Conservation (phyloP, 2,797 vertebrate species). For the Rhinella marina region DNA sequence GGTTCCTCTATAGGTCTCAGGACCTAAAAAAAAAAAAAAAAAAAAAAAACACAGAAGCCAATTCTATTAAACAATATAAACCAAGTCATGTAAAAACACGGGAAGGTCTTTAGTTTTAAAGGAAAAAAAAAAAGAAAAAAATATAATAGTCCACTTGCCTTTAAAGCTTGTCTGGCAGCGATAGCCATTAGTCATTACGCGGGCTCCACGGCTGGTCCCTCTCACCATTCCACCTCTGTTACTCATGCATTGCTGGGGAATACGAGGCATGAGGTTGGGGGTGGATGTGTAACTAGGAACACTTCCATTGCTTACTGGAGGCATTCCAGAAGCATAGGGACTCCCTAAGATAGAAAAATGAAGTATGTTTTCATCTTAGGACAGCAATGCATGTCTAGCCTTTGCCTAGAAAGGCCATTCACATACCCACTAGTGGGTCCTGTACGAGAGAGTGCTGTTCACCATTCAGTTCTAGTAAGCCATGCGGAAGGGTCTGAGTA, state of each 20-base stretch:
- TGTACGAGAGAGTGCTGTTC: conserved; percentile 77
- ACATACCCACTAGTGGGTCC: conserved; percentile 78
- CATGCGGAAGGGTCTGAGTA: conserved; percentile 91
- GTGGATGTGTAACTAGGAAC: conserved; percentile 65
- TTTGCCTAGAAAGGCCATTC: not conserved
- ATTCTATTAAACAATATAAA: too few relatives aligned
- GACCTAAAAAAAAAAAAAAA: too few relatives aligned
- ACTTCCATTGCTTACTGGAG: conserved; percentile 77
- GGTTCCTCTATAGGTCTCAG: conserved; percentile 75
- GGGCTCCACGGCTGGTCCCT: conserved; percentile 84
- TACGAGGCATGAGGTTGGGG: conserved; percentile 70
- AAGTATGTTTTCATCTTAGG: too few relatives aligned
- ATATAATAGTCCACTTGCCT: conserved; percentile 78
- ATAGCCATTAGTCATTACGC: conserved; percentile 77
- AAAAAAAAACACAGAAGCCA: too few relatives aligned
- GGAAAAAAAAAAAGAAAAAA: too few relatives aligned
- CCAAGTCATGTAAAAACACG: too few relatives aligned
- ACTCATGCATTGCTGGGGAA: conserved; percentile 78
- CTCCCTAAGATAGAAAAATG: conserved; percentile 65
- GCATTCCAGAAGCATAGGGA: conserved; percentile 78
- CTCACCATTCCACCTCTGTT: conserved; percentile 78
- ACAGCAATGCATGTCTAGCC: not conserved
- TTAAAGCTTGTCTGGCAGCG: conserved; percentile 82
- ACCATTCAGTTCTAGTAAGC: conserved; percentile 72
- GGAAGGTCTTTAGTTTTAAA: too few relatives aligned